Evolutionary conservation across 35 echinoderm and acorn worm species (phyloP), one percentile per base, ranked within the genome.

Genomic region (Lytechinus pictus): DNA sequence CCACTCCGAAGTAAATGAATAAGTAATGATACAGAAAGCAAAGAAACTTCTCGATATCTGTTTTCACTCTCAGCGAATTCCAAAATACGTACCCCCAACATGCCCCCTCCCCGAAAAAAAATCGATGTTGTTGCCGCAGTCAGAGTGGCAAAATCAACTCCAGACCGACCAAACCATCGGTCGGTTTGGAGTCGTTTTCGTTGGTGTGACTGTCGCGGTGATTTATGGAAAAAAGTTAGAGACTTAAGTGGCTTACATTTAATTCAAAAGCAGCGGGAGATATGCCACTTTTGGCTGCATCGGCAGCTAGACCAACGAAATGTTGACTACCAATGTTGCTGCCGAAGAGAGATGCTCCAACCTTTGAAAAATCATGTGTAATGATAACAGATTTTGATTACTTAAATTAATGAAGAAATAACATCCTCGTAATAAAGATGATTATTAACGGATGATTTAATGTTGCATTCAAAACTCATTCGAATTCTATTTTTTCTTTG

Each of bases 311-410:
- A 11, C 94, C 94, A 14, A 95, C 94, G 72, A 95, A 95, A 27
- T 95, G 94, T 27, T 95, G 16, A 52, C 94, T 95, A 21, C 94
- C 94, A 10, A 95, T 95, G 16, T 95, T 95, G 28, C 94, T 95
- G 51, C 57, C 57, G 52, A 95, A 95, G 8, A 95, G 27, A 3
- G 94, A 95, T 44, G 54, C 94, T 21, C 94, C 94, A 52, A 95
- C 94, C 94, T 95, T 89, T 89, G 87, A 16, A 51, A 28, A 89
- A 21, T 19, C 8, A 89, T 3, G 6, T 21, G 5, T 14, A 71
- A 2, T 71, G 16, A 71, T 0, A 16, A 9, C 3, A 21, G 6
- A 6, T 6, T 71, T 21, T 4, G 14, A 21, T 21, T 71, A 1
- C 5, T 71, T 21, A 71, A 71, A 6, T 6, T 4, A 21, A 19